Evolutionary conservation across 2,888 invertebrate species (phyloP).

Genomic region (Cephus runcator): DNA sequence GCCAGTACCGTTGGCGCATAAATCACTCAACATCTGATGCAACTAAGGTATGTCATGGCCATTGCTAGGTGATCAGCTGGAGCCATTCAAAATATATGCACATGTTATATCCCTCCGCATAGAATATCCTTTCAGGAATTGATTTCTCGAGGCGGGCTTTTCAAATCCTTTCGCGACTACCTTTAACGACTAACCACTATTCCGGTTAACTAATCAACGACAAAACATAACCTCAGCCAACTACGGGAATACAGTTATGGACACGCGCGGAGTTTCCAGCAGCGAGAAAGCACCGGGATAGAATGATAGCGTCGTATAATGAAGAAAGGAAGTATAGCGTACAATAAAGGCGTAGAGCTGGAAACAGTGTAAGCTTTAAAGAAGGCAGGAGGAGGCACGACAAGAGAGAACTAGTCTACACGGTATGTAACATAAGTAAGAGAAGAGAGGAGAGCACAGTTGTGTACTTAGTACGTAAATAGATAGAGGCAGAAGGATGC

Average conservation of each 20-base stretch:
- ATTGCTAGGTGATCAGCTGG: too few relatives aligned
- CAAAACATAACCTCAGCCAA: conserved; percentile 34
- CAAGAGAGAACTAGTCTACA: too few relatives aligned
- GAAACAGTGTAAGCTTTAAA: conserved; percentile 14
- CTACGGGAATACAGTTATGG: conserved; percentile 35
- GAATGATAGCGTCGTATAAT: conserved; percentile 10
- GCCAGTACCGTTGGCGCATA: too few relatives aligned
- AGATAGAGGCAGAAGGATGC: conserved; percentile 33
- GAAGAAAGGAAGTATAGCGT: conserved; percentile 3
- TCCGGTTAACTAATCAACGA: conserved; percentile 33
- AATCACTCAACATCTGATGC: too few relatives aligned
- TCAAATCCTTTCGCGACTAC: conserved; percentile 22
- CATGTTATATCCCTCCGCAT: too few relatives aligned
- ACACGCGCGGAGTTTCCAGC: conserved; percentile 11
- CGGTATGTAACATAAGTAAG: neutral
- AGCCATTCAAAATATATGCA: too few relatives aligned
- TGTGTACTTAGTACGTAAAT: conserved; percentile 35
- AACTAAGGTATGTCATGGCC: too few relatives aligned
- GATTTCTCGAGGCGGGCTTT: too few relatives aligned
- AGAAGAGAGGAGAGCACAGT: conserved; percentile 10
- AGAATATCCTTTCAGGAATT: too few relatives aligned
- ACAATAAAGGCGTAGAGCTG: conserved; percentile 30
- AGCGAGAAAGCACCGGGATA: conserved; percentile 15
- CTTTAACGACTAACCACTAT: conserved; percentile 17
- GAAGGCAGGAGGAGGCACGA: too few relatives aligned